phyloP scores from a whole-genome alignment of 1,140 invertebrate genomes.

The Diachasma alloeum region DNA sequence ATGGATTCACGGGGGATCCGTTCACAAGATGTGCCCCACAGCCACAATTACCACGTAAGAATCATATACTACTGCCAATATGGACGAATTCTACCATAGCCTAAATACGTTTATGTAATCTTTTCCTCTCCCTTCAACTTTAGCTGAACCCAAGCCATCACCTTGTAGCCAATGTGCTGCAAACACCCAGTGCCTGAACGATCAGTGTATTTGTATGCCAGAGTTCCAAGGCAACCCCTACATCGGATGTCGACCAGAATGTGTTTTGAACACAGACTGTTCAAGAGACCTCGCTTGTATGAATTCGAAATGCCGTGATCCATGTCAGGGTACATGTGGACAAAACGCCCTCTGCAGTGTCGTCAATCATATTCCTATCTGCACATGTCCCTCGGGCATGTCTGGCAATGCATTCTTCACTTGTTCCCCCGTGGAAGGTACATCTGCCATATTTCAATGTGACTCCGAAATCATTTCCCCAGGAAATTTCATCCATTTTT shows the following conservation, averaged over 20 bases:
- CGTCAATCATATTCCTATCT: constrained; percentile 79
- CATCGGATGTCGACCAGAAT: constrained; percentile 72
- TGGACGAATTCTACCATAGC: too few species aligned
- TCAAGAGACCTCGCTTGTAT: constrained; percentile 75
- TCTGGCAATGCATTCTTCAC: constrained; percentile 76
- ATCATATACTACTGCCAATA: neutral
- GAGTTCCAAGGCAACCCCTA: constrained; percentile 75
- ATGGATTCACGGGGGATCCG: constrained; percentile 76
- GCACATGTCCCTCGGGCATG: constrained; percentile 73
- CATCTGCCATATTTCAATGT: neutral
- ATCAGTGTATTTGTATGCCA: constrained; percentile 71
- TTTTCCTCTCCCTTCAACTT: neutral
- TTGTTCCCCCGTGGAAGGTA: constrained; percentile 62
- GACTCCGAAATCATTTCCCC: constrained; percentile 25
- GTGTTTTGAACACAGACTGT: constrained; percentile 78
- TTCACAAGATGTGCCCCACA: constrained; percentile 69
- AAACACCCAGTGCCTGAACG: constrained; percentile 62
- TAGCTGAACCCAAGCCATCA: constrained; percentile 17
- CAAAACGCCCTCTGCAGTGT: constrained; percentile 77
- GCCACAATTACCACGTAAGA: constrained; percentile 60
- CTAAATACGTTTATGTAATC: too few species aligned
- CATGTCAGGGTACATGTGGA: constrained; percentile 77
- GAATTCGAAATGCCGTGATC: constrained; percentile 74
- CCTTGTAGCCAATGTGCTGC: constrained; percentile 30
- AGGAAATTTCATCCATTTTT: constrained; percentile 34